A percentile compares a stretch with the other conserved stretches of the same genome.
phyloP scores from a whole-genome alignment of 2,888 invertebrate genomes.

The Drosophila sordidula region DNA sequence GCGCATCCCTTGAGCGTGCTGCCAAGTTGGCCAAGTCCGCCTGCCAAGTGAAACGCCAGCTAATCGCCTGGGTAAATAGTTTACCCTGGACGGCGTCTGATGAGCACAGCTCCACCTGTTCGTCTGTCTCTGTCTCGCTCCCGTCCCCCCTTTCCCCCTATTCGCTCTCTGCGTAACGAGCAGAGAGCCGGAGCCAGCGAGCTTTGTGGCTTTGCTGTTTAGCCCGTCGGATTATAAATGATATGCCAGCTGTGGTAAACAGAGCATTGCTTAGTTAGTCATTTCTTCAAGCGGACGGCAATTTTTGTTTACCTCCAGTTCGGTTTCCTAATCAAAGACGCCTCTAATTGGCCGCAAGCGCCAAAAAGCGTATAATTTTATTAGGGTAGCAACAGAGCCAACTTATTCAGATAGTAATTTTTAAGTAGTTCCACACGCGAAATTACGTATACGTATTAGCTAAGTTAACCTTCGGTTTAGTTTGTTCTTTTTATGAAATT shows the following conservation, averaged over 20 bases:
- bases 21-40: conserved; percentile 57
- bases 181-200: conserved; percentile 1
- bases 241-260: conserved; percentile 50
- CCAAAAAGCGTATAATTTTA: neutral
- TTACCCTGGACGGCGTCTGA: conserved; percentile 32
- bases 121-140: conserved; percentile 10
- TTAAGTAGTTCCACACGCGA: neutral
- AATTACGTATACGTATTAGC: neutral
- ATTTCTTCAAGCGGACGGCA: neutral
- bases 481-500: too few species aligned
- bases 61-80: conserved; percentile 76
- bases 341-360: neutral
- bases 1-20: conserved; percentile 55
- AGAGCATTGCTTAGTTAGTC: conserved; percentile 19
- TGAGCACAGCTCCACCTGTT: conserved; percentile 10
- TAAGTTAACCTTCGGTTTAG: too few species aligned
- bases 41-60: conserved; percentile 69
- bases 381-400: neutral
- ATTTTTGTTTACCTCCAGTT: conserved; percentile 13
- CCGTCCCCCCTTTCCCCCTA: neutral
- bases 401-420: neutral
- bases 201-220: conserved; percentile 70
- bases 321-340: neutral
- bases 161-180: conserved; percentile 39
- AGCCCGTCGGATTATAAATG: conserved; percentile 71